A percentile compares a stretch with the other conserved stretches of the same genome.
Conservation (phyloP, 2,113 vertebrate species). For the Misgurnus mizolepis region DNA sequence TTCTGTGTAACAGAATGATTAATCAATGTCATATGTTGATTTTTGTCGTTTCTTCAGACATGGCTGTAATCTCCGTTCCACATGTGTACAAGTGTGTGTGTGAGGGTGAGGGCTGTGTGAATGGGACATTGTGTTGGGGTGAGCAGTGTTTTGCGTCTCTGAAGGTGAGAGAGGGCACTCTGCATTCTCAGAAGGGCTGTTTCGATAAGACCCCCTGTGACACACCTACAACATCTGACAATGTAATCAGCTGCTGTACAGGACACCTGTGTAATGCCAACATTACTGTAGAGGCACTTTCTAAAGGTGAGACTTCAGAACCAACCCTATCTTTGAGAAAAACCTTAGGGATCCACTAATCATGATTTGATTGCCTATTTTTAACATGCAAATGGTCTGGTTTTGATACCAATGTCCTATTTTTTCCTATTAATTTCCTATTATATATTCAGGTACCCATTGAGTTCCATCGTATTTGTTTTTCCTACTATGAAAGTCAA, state of each 20-base stretch:
- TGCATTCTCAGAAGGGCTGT: conserved; percentile 91
- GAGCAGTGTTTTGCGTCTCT: conserved; percentile 93
- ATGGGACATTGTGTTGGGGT: conserved; percentile 82
- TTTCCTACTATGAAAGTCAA: too few species aligned
- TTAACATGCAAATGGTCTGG: background rate
- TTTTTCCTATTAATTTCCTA: too few species aligned
- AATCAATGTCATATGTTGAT: background rate
- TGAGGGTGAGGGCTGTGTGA: conserved; percentile 84
- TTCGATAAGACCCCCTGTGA: conserved; percentile 92
- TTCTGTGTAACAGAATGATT: background rate
- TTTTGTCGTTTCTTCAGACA: conserved; percentile 72
- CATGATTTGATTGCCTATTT: background rate
- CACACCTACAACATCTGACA: conserved; percentile 82
- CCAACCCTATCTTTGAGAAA: background rate
- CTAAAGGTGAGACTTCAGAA: conserved; percentile 76
- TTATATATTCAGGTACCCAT: too few species aligned
- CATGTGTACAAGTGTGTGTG: conserved; percentile 85
- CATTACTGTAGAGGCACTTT: conserved; percentile 83
- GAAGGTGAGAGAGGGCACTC: conserved; percentile 81
- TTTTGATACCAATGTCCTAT: too few species aligned
- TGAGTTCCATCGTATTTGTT: too few species aligned
- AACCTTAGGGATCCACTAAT: too few species aligned
- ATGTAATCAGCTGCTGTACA: conserved; percentile 91
- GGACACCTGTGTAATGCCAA: conserved; percentile 96
- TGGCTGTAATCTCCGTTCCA: conserved; percentile 70